Evolutionary conservation across 2,113 vertebrate genomes (phyloP), one percentile per base, ranked within the genome.

Genomic region (Neodontobutis hainanensis): DNA sequence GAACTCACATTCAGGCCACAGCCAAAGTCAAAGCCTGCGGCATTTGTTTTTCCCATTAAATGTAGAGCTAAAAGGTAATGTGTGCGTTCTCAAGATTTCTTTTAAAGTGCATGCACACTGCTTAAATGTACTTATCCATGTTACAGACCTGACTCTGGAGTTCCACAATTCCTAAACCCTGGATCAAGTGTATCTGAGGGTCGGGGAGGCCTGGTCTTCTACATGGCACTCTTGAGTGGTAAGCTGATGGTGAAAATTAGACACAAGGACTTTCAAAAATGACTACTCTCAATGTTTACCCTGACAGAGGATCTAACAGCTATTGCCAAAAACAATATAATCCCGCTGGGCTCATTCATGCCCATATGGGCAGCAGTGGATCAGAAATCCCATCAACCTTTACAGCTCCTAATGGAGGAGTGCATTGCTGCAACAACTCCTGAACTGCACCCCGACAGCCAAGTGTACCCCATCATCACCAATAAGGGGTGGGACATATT

Each of bases 341-440:
- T 95, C 52, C 75, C 85, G 0, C 67, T 94, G 74, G 94, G 94
- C 2, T 89, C 92, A 0, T 78, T 88, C 45, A 90, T 95, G 56
- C 88, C 87, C 0, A 78, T 93, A 3, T 90, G 90, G 87, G 92
- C 93, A 3, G 88, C 88, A 1, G 90, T 93, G 36, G 68, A 82
- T 5, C 85, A 91, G 43, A 75, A 75, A 14, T 83, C 75, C 62
- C 93, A 94, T 76, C 91, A 92, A 51, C 89, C 92, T 0, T 62
- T 94, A 55, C 76, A 85, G n/a, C 40, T 95, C 12, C 89, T 90
- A 36, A 74, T 94, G 73, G 93, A 94, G 2, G 85, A 93, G 45
- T 93, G 93, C 74, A 83, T 92, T 1, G 92, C 91, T 2, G 82
- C 90, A 0, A 45, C 87, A 0, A 87, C 83, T 0, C 36, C 65